phyloP scores from a whole-genome alignment of 2,113 vertebrate genomes.

The Lycaon pictus region DNA sequence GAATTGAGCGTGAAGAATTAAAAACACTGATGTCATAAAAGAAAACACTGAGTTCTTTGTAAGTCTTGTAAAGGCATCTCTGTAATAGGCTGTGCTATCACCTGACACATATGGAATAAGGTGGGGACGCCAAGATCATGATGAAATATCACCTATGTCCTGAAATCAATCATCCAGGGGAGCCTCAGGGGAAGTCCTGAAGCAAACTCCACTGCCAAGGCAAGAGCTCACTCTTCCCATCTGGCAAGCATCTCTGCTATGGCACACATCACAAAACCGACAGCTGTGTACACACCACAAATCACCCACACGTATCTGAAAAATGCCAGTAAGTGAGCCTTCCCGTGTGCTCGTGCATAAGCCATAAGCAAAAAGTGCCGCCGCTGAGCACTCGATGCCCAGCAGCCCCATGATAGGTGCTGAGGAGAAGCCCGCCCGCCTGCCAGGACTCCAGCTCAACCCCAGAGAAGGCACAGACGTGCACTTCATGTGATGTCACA shows the following conservation, averaged over 20 bases:
- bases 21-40: neutral
- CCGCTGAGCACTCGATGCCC: neutral
- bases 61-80: neutral
- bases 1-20: neutral
- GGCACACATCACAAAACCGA: neutral
- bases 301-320: neutral
- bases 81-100: neutral
- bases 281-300: neutral
- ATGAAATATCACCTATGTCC: fast-evolving
- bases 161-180: neutral
- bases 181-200: no score
- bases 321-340: neutral
- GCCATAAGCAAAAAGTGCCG: no score
- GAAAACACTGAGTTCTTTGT: neutral
- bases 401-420: neutral
- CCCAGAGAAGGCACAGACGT: neutral
- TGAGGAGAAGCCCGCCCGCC: neutral
- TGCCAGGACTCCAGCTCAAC: neutral
- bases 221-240: neutral
- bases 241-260: neutral
- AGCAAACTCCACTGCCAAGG: neutral
- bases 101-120: neutral
- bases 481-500: neutral
- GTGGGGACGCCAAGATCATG: neutral
- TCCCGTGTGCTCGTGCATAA: neutral